These are phyloP conservation scores for Lota lota DNA, from an alignment of 2,113 vertebrate species.

Conservation along the genomic window DNA sequence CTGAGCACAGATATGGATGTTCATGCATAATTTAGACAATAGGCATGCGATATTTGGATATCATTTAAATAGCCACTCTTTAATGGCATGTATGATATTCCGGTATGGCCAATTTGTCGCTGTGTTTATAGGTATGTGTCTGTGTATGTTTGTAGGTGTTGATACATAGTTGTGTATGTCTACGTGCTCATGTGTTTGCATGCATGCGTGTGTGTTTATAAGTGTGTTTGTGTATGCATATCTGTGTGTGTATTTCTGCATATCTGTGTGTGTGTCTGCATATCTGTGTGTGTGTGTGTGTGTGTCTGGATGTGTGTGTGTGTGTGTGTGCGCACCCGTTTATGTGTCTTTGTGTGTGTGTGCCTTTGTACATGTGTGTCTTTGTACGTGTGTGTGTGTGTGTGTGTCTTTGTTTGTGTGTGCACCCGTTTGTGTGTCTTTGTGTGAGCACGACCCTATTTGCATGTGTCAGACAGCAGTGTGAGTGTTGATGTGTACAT, in stretches of 20 bases:
- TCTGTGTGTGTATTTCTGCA: not conserved
- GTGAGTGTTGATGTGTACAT: too few relatives aligned
- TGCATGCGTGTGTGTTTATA: slow-evolving; percentile 5
- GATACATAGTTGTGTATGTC: not conserved
- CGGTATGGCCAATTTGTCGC: too few relatives aligned
- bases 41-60: slow-evolving; percentile 9
- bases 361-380: not conserved
- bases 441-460: too few relatives aligned
- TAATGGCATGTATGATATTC: not conserved
- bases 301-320: not conserved
- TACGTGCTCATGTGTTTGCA: not conserved
- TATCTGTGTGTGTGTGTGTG: not conserved
- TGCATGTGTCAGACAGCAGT: too few relatives aligned
- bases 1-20: slow-evolving; percentile 44
- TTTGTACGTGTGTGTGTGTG: not conserved
- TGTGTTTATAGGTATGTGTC: too few relatives aligned
- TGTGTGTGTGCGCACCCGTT: not conserved
- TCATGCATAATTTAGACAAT: slow-evolving; percentile 53
- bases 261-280: not conserved
- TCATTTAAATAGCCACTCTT: slow-evolving; percentile 6
- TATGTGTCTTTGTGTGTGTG: not conserved
- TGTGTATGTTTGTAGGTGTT: too few relatives aligned
- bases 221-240: not conserved
- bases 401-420: not conserved
- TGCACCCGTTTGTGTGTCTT: not conserved